Base-by-base conservation (phyloP, 2,113 vertebrate species). In the Tragelaphus imberbis region DNA sequence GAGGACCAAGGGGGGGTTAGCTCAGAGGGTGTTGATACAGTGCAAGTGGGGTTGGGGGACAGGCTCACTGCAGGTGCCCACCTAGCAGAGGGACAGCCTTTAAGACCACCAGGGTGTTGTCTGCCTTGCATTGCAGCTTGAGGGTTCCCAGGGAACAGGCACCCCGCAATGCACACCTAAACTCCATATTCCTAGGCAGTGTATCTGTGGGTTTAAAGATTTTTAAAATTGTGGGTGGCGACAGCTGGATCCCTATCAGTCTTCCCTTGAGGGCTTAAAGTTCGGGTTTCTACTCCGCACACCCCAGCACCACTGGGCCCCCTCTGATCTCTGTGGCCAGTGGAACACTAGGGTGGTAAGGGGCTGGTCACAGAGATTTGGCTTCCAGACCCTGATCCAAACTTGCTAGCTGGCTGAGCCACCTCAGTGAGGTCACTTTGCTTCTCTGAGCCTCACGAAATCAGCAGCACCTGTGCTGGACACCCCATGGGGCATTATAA, bases 401-500 rank as follows among this genome's bases (percentile, higher is more conserved):
- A 61, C 27, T 1, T 44, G 16, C 15, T 6, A 2, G 84, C 77
- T 9, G 17, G 63, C 55, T 65, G 71, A 71, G 30, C 0, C 4
- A 68, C 19, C 36, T 40, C 61, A 5, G 28, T 4, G 15, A 25
- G 8, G 44, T 68, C 85, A 5, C 17, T n/a, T 63, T 0, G n/a
- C n/a, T 33, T 81, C 51, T 90, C 68, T n/a, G 59, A 27, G 65
- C 55, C 77, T 28, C 53, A 12, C 0, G 4, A 27, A 28, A 33
- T 2, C 59, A 17, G 53, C 23, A 2, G 36, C 7, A 4, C 10
- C 65, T 2, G 19, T 0, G 25, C 21, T 3, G 0, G 82, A 10
- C 0, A 1, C 8, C 51, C 3, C 6, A 0, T 2, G n/a, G 33
- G 49, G 40, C 6, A 2, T 7, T 19, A 1, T 25, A 17, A n/a